Evolutionary conservation across 1,140 invertebrate species (phyloP), one percentile per base, ranked within the genome.

Genomic region (Tetramorium alpestre): DNA sequence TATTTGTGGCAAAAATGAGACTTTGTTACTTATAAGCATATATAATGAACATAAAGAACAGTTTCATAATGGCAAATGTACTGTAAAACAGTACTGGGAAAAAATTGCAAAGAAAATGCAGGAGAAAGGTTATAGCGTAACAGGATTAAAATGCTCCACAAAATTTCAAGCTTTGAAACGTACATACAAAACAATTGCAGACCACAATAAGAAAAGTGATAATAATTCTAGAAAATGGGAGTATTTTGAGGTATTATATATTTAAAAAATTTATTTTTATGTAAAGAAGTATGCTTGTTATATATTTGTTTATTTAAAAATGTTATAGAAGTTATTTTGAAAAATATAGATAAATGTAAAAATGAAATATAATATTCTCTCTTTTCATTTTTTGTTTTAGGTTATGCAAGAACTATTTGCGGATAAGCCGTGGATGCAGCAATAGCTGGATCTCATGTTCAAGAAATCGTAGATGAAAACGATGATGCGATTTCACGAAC

Each of bases 91-190:
- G 11, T 54, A 18, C 18, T 72, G 69, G 28, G 18, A 33, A 2
- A 51, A 72, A 33, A 72, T 72, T 7, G 65, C 65, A 16, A 38
- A 28, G n/a, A 0, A 33, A 1, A 72, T 72, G 47, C 25, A 72
- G 28, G 69, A 54, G 0, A 51, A 72, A 28, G 69, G 49, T 5
- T 72, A 72, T 72, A 3, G 54, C 0, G 47, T 72, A 54, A 51
- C 69, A 54, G 69, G 49, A 0, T 0, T 54, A 16, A 72, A 72
- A 54, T 72, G 69, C 10, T 54, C 47, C 1, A 38, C 69, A 18
- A 72, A 72, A 72, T 72, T 72, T 5, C 69, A 72, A 33, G 13
- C 69, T 1, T n/a, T 72, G 11, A 72, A 72, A 33, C 47, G 25
- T 18, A 72, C 28, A 6, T 69, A 47, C 13, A 72, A 72, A 54